Evolutionary conservation across 2,113 vertebrate species (phyloP).

Genomic region (Eclectus roratus): DNA sequence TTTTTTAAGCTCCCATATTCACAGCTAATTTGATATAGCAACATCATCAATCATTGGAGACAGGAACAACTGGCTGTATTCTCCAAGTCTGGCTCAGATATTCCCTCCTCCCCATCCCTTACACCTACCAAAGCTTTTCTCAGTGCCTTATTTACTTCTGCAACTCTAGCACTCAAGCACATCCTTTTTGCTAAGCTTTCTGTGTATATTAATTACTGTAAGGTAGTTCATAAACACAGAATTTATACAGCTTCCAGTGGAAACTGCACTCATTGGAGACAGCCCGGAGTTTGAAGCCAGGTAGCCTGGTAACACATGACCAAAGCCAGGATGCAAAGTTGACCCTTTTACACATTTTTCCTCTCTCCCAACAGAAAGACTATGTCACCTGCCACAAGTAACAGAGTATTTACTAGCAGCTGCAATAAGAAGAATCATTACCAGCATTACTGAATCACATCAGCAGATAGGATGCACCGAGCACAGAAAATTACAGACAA

Average conservation of each 20-base stretch:
- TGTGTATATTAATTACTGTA: constrained; percentile 4
- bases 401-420: constrained; percentile 45
- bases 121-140: constrained; percentile 5
- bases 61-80: constrained; percentile 51
- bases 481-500: constrained; percentile 27
- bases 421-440: constrained; percentile 40
- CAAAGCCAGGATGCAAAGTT: background rate
- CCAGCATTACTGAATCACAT: background rate
- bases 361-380: background rate
- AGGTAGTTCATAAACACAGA: background rate
- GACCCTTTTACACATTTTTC: background rate
- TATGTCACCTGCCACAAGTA: background rate
- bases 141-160: background rate
- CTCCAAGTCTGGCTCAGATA: constrained; percentile 10
- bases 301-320: background rate
- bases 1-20: constrained; percentile 66
- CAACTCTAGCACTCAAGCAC: background rate
- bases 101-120: background rate
- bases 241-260: background rate
- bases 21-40: constrained; percentile 78
- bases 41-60: constrained; percentile 77
- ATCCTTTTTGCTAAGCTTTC: constrained; percentile 2
- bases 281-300: background rate
- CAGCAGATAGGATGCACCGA: background rate
- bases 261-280: background rate